Conservation (phyloP, 2,113 vertebrate genomes). For the Clarias gariepinus region DNA sequence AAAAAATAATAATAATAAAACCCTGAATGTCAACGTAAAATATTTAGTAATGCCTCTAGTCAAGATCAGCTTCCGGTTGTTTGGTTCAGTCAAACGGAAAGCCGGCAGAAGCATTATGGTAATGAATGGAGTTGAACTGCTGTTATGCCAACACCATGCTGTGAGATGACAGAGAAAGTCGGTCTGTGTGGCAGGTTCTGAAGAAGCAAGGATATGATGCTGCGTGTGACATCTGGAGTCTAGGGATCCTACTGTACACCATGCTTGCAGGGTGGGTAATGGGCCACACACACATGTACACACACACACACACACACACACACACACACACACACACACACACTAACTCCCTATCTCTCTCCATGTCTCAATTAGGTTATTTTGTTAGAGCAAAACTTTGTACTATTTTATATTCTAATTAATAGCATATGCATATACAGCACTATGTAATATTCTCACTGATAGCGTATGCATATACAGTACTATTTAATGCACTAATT, state of each 20-base stretch:
- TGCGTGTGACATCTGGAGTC: conserved; percentile 94
- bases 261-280: conserved; percentile 88
- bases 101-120: not conserved
- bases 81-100: not conserved
- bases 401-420: no score
- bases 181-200: conserved; percentile 75
- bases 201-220: conserved; percentile 95
- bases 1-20: not conserved
- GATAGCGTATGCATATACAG: not conserved
- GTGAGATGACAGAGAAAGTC: not conserved
- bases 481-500: no score
- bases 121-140: not conserved
- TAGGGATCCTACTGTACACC: conserved; percentile 92
- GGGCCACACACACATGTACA: not conserved
- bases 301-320: no score
- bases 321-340: not conserved
- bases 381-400: no score
- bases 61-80: not conserved
- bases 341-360: not conserved
- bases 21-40: not conserved
- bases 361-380: not conserved
- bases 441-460: not conserved
- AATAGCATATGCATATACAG: no score
- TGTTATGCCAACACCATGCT: not conserved
- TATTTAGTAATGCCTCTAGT: not conserved